Evolutionary conservation across 2,113 vertebrate species (phyloP).

Genomic region (Numida meleagris): DNA sequence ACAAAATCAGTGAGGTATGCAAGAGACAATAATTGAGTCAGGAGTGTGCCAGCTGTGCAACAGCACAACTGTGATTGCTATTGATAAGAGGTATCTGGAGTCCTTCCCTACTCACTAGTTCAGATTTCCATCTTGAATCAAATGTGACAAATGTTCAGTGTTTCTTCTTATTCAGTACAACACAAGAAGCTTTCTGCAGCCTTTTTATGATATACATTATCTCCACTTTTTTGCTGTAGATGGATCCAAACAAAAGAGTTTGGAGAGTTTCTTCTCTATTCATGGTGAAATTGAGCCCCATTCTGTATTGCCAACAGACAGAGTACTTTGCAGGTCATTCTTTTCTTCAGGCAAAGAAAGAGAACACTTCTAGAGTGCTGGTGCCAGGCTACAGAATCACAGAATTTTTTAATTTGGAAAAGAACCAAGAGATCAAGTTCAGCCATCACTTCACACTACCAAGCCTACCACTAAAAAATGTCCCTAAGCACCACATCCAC

Average conservation of each 20-base stretch:
- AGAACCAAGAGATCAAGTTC: neutral
- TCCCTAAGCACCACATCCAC: neutral
- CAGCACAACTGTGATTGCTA: neutral
- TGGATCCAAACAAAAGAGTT: neutral
- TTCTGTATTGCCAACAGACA: neutral
- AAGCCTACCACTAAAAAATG: neutral
- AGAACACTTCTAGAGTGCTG: neutral
- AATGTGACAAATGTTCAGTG: neutral
- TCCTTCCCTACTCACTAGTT: neutral
- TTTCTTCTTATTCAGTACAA: neutral
- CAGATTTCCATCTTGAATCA: neutral
- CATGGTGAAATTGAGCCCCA: neutral
- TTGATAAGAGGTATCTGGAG: neutral
- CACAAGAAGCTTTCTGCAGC: neutral
- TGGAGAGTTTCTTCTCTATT: neutral
- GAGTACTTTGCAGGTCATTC: neutral
- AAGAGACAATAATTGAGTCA: neutral
- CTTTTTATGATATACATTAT: neutral
- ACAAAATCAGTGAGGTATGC: neutral
- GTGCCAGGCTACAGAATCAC: neutral
- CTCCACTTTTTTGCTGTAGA: neutral
- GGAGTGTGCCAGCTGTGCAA: neutral
- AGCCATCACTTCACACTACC: neutral
- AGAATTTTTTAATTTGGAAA: neutral
- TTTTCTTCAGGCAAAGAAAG: neutral